Evolutionary conservation across 2,888 invertebrate species (phyloP).

Genomic region (Eristalinus aeneus): DNA sequence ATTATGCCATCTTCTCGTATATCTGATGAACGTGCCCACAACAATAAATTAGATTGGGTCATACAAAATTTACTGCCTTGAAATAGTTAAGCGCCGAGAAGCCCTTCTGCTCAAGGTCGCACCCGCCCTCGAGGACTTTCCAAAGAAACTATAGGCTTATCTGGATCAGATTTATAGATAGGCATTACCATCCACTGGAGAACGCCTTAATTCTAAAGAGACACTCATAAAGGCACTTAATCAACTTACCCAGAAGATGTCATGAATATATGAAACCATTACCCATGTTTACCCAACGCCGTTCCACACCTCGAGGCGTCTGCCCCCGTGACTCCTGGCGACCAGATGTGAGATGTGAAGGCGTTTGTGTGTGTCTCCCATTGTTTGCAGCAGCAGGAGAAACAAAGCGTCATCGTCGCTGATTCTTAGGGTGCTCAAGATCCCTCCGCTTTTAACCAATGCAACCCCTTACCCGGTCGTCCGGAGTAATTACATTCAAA

Average conservation of each 20-base stretch:
- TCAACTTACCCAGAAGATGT: conserved; percentile 60
- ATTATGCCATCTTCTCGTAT: neutral
- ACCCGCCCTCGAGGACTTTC: conserved; percentile 10
- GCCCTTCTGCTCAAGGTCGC: conserved; percentile 1
- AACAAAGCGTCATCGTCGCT: conserved; percentile 44
- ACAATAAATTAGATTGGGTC: conserved; percentile 5
- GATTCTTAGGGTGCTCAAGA: conserved; percentile 52
- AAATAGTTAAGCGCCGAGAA: conserved; percentile 6
- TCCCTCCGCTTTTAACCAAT: conserved; percentile 38
- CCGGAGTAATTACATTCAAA: conserved; percentile 56
- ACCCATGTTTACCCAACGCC: conserved; percentile 57
- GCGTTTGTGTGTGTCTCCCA: neutral
- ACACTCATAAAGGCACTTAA: conserved; percentile 66
- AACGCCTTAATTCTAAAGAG: conserved; percentile 55
- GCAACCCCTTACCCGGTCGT: conserved; percentile 21
- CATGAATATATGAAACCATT: conserved; percentile 65
- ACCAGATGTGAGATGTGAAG: neutral
- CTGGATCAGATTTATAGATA: conserved; percentile 41
- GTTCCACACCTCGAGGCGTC: neutral
- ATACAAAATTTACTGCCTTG: conserved; percentile 16
- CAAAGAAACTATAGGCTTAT: conserved; percentile 44
- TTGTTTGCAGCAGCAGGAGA: conserved; percentile 46
- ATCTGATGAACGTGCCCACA: conserved; percentile 2
- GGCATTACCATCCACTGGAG: conserved; percentile 23
- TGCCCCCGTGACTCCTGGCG: neutral